Conservation (phyloP, 2,888 invertebrate genomes). For the Magallana nippona region DNA sequence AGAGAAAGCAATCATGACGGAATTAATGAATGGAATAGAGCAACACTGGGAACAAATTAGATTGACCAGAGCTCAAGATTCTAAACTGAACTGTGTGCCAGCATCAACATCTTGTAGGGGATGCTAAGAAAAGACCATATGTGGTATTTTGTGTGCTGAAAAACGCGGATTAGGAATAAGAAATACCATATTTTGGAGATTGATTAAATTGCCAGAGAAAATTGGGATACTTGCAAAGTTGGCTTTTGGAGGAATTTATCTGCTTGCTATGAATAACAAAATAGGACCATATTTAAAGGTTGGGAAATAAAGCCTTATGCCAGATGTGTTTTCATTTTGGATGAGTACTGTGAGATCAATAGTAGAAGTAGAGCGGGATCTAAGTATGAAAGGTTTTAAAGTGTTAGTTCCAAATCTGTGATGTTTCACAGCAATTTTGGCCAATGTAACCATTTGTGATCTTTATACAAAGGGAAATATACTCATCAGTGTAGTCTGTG, state of each 20-base stretch:
- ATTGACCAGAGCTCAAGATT: neutral
- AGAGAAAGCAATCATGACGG: conserved; percentile 10
- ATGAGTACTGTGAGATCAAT: conserved; percentile 9
- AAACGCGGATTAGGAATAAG: neutral
- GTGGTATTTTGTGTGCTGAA: neutral
- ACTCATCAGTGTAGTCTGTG: neutral
- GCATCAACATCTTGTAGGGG: neutral
- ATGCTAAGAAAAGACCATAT: neutral
- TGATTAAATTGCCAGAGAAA: neutral
- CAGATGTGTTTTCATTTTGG: conserved; percentile 2
- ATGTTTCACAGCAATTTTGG: neutral
- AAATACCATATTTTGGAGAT: neutral
- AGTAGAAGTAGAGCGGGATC: neutral
- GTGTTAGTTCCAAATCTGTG: neutral
- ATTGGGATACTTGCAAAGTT: neutral
- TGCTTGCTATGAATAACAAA: conserved; percentile 4
- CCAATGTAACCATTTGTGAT: no score
- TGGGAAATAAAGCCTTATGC: neutral
- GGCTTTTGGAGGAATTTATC: neutral
- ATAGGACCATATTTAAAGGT: neutral
- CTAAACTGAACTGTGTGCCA: neutral
- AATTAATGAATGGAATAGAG: neutral
- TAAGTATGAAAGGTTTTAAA: conserved; percentile 11
- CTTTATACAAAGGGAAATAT: neutral
- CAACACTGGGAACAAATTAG: conserved; percentile 18